Conservation (phyloP, 2,888 invertebrate genomes). For the Pseudococcus viburni region DNA sequence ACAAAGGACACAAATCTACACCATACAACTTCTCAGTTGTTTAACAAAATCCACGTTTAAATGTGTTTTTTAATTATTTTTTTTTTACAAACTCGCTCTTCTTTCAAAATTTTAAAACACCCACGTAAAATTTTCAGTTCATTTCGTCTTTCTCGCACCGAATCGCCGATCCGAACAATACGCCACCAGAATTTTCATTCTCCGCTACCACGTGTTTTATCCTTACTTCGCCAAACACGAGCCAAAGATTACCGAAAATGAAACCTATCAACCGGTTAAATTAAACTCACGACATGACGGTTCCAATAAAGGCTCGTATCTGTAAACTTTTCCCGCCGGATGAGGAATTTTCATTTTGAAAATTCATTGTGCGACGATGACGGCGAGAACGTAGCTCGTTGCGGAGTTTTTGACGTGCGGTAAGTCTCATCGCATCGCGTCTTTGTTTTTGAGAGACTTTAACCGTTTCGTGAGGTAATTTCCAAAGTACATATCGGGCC, state of each 20-base stretch:
- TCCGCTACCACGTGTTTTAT: background rate
- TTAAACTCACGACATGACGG: background rate
- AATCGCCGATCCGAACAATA: too few relatives aligned
- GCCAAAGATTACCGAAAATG: conserved; percentile 6
- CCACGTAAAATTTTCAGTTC: too few relatives aligned
- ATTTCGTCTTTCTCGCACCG: too few relatives aligned
- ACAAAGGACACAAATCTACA: too few relatives aligned
- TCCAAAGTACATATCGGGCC: conserved; percentile 7
- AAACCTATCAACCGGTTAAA: conserved; percentile 36
- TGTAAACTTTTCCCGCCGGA: background rate
- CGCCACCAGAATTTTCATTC: too few relatives aligned
- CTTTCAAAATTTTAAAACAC: too few relatives aligned
- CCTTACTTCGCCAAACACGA: background rate
- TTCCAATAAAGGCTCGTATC: background rate
- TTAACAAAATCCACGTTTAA: too few relatives aligned
- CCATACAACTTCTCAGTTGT: background rate
- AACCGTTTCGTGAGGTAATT: conserved; percentile 46
- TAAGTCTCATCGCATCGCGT: background rate
- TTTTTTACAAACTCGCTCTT: too few relatives aligned
- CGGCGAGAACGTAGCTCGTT: background rate
- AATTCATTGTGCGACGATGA: background rate
- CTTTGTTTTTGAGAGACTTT: conserved; percentile 6
- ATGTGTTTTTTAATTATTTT: too few relatives aligned
- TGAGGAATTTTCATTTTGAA: conserved; percentile 32
- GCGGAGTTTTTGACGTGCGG: conserved; percentile 40